A percentile compares a stretch with the other conserved stretches of the same genome.
phyloP scores from a whole-genome alignment of 2,113 vertebrate species.

The Amphiprion ocellaris region DNA sequence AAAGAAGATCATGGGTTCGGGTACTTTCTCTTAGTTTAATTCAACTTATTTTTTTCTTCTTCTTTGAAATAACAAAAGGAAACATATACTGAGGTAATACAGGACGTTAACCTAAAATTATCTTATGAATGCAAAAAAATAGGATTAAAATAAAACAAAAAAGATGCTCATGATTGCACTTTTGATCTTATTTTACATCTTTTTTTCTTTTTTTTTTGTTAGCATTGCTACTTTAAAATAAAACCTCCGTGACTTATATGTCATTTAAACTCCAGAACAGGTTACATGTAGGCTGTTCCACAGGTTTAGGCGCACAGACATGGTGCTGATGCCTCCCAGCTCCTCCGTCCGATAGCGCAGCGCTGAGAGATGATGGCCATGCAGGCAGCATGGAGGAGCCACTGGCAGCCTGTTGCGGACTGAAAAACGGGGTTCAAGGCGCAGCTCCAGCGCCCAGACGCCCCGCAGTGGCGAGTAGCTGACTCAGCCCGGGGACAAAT shows the following conservation, averaged over 20 bases:
- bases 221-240: background rate
- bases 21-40: constrained; percentile 34
- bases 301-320: constrained; percentile 1
- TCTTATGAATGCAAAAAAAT: too few species aligned
- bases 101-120: background rate
- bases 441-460: constrained; percentile 84
- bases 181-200: too few species aligned
- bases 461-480: constrained; percentile 86
- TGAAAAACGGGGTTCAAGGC: constrained; percentile 25
- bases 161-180: too few species aligned
- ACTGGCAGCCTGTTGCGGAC: constrained; percentile 40
- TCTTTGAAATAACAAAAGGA: background rate
- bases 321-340: background rate
- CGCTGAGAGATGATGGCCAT: constrained; percentile 12
- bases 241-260: too few species aligned
- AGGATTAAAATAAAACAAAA: too few species aligned
- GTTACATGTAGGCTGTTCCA: background rate
- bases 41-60: constrained; percentile 14
- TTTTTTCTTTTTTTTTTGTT: background rate
- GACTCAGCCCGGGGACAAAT: constrained; percentile 46
- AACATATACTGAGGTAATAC: background rate
- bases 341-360: background rate
- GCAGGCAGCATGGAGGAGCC: background rate
- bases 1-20: constrained; percentile 10
- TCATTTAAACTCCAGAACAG: background rate